Conservation (phyloP, 35 echinoderm and acorn worm genomes). For the Ophiothrix spiculata region DNA sequence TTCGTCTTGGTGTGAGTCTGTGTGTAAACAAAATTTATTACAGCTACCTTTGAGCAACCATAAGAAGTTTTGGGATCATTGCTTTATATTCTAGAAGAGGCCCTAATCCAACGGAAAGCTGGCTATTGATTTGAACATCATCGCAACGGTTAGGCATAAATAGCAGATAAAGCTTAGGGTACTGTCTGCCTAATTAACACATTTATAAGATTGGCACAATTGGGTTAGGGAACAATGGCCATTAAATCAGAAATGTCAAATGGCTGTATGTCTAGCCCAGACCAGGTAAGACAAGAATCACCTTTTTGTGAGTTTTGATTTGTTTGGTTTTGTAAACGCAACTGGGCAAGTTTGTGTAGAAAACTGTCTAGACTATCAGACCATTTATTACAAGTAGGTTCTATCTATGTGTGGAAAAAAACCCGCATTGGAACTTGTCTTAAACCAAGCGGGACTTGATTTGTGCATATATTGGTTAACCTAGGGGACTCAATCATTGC, state of each 20-base stretch:
- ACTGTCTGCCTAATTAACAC: slow-evolving; percentile 3
- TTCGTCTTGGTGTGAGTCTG: no score
- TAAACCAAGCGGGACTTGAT: no score
- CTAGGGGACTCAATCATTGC: no score
- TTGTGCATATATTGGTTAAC: no score
- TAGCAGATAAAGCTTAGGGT: not conserved
- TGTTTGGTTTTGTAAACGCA: no score
- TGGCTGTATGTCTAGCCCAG: slow-evolving; percentile 1
- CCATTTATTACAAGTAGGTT: no score
- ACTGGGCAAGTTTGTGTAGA: no score
- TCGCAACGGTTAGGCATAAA: not conserved
- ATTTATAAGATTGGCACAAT: not conserved
- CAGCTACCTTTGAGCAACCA: not conserved
- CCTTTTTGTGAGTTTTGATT: no score
- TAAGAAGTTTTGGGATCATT: not conserved
- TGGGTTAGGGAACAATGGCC: not conserved
- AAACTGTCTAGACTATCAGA: no score
- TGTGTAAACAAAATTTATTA: no score
- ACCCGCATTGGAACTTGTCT: no score
- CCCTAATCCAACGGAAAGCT: not conserved
- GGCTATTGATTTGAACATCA: not conserved
- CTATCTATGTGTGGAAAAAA: no score
- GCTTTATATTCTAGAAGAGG: not conserved
- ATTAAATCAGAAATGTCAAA: not conserved
- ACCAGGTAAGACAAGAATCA: not conserved